Evolutionary conservation across 2,113 vertebrate genomes (phyloP).

Genomic region (Paracyprichromis sp.): DNA sequence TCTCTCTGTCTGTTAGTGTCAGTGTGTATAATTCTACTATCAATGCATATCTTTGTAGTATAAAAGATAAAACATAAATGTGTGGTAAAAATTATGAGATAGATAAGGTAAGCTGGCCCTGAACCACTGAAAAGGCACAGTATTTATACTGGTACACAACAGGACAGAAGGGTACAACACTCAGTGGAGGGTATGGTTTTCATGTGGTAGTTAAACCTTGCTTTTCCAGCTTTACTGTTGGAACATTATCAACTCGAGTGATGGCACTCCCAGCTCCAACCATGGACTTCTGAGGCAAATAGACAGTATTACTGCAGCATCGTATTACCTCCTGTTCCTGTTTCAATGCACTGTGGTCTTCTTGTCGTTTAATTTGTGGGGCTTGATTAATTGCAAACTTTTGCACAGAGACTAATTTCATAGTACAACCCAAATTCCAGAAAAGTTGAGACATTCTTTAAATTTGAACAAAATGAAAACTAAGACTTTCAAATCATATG

Average conservation of each 20-base stretch:
- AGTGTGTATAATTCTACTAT: background rate
- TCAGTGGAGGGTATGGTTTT: background rate
- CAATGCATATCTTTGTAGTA: background rate
- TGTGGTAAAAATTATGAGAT: rapidly evolving
- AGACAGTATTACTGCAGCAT: background rate
- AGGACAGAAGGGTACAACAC: rapidly evolving
- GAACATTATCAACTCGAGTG: rapidly evolving
- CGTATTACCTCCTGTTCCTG: rapidly evolving
- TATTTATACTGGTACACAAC: background rate
- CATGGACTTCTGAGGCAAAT: background rate
- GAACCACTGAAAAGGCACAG: background rate
- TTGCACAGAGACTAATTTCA: background rate
- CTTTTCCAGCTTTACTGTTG: background rate
- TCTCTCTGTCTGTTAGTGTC: background rate
- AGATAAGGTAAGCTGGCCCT: rapidly evolving
- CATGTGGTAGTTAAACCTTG: background rate
- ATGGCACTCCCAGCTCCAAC: rapidly evolving
- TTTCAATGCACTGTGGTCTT: background rate
- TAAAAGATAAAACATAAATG: background rate
- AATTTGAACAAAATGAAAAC: rapidly evolving
- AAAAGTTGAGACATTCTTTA: background rate
- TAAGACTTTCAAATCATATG: background rate
- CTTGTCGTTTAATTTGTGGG: rapidly evolving
- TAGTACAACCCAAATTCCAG: background rate
- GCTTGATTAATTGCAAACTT: background rate